Conservation (phyloP, 1,140 invertebrate genomes). For the Drosophila azteca region DNA sequence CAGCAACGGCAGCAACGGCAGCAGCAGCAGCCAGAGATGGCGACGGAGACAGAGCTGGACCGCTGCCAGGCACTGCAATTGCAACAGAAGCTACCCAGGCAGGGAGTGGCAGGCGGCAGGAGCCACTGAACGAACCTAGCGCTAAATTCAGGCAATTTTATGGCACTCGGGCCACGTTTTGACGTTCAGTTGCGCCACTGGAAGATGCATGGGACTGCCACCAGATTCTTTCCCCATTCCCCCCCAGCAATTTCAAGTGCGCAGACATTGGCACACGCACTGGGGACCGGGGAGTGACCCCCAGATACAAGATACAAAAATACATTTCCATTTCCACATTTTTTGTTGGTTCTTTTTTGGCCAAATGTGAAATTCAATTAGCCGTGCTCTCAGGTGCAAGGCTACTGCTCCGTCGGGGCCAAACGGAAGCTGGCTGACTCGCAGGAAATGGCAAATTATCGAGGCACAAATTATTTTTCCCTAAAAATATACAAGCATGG, state of each 20-base stretch:
- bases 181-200: slow-evolving; percentile 72
- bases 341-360: slow-evolving; percentile 16
- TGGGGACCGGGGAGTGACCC: background rate
- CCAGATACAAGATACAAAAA: slow-evolving; percentile 32
- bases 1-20: too few relatives aligned
- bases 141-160: slow-evolving; percentile 82
- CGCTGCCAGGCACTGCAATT: slow-evolving; percentile 64
- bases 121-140: slow-evolving; percentile 45
- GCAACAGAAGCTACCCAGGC: slow-evolving; percentile 40
- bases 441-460: slow-evolving; percentile 76
- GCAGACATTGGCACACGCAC: slow-evolving; percentile 64
- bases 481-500: slow-evolving; percentile 5
- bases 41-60: slow-evolving; percentile 47
- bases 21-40: background rate
- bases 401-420: background rate
- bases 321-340: slow-evolving; percentile 15
- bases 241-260: slow-evolving; percentile 59
- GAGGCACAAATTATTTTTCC: slow-evolving; percentile 57
- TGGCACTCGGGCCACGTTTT: slow-evolving; percentile 66
- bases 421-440: slow-evolving; percentile 54
- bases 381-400: slow-evolving; percentile 62
- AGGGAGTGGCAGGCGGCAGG: background rate
- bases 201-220: slow-evolving; percentile 59
- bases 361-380: slow-evolving; percentile 71
- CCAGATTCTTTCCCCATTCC: slow-evolving; percentile 14